Percentiles rank a stretch among this genome's conserved stretches.
phyloP scores from a whole-genome alignment of 2,113 vertebrate species.

The Paramisgurnus dabryanus region DNA sequence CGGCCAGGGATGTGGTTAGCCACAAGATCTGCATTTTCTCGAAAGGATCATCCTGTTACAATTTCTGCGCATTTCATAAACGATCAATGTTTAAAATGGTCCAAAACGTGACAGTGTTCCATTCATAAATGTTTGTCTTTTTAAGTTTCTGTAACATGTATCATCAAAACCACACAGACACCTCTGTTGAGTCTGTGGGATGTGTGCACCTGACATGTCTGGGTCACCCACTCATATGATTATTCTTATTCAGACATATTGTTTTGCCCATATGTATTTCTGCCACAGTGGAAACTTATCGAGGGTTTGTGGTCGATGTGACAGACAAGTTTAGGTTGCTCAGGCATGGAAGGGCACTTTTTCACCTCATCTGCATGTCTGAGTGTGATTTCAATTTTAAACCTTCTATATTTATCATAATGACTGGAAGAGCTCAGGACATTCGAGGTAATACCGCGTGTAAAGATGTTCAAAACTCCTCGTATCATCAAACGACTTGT shows the following conservation, averaged over 20 bases:
- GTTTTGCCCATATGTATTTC: slow-evolving; percentile 44
- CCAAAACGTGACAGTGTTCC: not conserved
- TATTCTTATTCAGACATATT: slow-evolving; percentile 50
- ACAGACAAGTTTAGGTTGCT: slow-evolving; percentile 58
- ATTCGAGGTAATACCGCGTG: slow-evolving; percentile 10
- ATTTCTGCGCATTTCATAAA: not conserved
- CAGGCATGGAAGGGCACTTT: slow-evolving; percentile 36
- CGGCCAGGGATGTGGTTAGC: slow-evolving; percentile 3
- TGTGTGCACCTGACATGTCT: slow-evolving; percentile 61
- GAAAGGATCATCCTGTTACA: not conserved
- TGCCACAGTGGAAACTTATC: slow-evolving; percentile 63
- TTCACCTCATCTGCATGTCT: slow-evolving; percentile 50
- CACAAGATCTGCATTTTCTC: slow-evolving; percentile 14
- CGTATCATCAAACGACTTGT: not conserved
- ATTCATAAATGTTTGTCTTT: not conserved
- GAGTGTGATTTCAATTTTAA: not conserved
- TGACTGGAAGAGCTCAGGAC: slow-evolving; percentile 12
- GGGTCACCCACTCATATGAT: slow-evolving; percentile 52
- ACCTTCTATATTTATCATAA: slow-evolving; percentile 4
- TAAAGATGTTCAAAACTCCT: not conserved
- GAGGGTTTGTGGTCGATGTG: slow-evolving; percentile 69
- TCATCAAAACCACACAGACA: slow-evolving; percentile 35
- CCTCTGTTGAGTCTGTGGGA: slow-evolving; percentile 58
- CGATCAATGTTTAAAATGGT: not conserved
- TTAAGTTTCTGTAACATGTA: slow-evolving; percentile 15